Conservation (phyloP, 2,888 invertebrate genomes). For the Tiliacea aurago region DNA sequence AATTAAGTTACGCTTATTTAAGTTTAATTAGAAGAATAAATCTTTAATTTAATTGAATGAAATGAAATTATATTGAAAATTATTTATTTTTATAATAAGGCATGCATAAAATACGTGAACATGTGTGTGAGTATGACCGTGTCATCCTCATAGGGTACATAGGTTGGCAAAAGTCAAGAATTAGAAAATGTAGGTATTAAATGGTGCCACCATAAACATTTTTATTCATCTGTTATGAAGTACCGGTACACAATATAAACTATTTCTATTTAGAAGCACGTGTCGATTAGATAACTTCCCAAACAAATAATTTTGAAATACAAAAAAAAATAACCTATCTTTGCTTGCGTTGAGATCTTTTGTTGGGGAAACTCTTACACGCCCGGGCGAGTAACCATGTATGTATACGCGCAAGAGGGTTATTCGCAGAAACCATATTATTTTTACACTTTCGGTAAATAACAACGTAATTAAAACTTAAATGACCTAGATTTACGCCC, state of each 20-base stretch:
- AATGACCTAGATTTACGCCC: slow-evolving; percentile 33
- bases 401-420: not conserved
- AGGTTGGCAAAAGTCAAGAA: not conserved
- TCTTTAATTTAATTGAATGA: too few species aligned
- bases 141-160: too few species aligned
- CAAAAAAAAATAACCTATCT: not conserved
- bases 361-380: slow-evolving; percentile 28
- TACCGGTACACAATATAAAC: not conserved
- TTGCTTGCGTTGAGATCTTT: slow-evolving; percentile 63
- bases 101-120: too few species aligned
- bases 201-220: not conserved
- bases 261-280: not conserved
- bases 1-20: too few species aligned
- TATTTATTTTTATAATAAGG: too few species aligned
- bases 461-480: slow-evolving; percentile 5
- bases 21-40: too few species aligned
- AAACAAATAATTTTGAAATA: not conserved
- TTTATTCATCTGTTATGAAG: too few species aligned
- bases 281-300: not conserved
- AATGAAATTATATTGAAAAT: too few species aligned
- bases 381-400: not conserved
- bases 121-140: too few species aligned
- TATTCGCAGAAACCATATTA: not conserved
- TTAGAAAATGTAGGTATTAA: not conserved
- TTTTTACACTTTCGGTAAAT: not conserved